These are phyloP conservation scores for Amazona finschi DNA, from an alignment of 2,797 vertebrate species.

Conservation along the genomic window DNA sequence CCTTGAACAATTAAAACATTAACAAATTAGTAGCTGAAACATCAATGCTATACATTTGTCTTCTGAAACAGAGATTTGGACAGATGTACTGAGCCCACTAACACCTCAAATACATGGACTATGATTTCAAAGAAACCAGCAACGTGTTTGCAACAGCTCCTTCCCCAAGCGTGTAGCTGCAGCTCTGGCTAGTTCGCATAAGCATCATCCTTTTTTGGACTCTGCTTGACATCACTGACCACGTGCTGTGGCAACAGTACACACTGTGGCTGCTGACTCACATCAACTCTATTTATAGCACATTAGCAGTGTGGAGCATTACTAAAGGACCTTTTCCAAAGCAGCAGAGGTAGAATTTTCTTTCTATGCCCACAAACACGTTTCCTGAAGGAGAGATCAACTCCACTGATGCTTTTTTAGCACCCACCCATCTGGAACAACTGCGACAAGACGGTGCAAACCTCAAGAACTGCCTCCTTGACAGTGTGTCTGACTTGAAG, in stretches of 20 bases:
- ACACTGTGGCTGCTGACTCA: conserved; percentile 30
- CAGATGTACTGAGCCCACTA: neutral
- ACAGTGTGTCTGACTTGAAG: neutral
- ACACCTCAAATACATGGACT: neutral
- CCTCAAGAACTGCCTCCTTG: neutral
- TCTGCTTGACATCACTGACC: neutral
- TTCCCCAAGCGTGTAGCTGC: neutral
- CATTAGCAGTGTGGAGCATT: neutral
- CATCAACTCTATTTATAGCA: conserved; percentile 41
- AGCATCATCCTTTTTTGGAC: neutral
- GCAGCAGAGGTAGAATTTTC: neutral
- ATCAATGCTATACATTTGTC: neutral
- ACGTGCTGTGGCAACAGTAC: conserved; percentile 4
- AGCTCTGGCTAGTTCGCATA: neutral
- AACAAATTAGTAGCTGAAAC: conserved; percentile 25
- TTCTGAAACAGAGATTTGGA: neutral
- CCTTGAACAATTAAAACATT: conserved; percentile 79
- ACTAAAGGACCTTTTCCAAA: neutral
- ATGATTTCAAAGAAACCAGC: neutral
- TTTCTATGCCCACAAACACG: neutral
- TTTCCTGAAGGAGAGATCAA: neutral
- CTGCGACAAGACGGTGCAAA: neutral
- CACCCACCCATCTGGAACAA: neutral
- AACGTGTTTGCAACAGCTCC: neutral
- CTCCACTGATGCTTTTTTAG: neutral